Evolutionary conservation across 1,140 invertebrate genomes (phyloP), one percentile per base, ranked within the genome.

Genomic region (Hestina assimilis): DNA sequence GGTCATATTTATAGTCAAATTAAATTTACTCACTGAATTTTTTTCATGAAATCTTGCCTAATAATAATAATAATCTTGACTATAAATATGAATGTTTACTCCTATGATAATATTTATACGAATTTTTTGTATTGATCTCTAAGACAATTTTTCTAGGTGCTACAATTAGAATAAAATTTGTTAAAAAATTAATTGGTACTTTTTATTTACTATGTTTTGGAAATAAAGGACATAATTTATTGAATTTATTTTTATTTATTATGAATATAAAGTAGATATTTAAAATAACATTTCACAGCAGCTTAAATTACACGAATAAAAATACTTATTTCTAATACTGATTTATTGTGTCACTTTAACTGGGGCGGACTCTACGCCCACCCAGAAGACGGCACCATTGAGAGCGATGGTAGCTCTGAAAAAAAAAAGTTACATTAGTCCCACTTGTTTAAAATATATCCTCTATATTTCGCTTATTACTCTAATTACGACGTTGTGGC

Each of bases 301-400:
- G 38, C 24, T 50, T 47, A 21, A 50, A 42, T 51, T 21, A 57
- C 8, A 33, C 28, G 19, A 31, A 31, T 46, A 46, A 11, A 29
- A 51, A 45, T 35, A 35, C 41, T 26, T 53, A 54, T 29, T 46
- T 6, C 26, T 29, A 46, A n/a, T 29, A 29, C 2, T 7, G 4
- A 56, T 38, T 76, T 82, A 86, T 23, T 59, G 67, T 14, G 61
- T 56, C 2, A 88, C 77, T 75, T 79, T 84, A 38, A 88, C 67
- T 0, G 79, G 75, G 3, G 79, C 75, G 1, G 87, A 89, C 66
- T 85, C 75, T 3, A 83, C 72, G 20, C 83, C 89, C 0, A 89
- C 83, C 89, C 89, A 89, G 66, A 89, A 89, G 0, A 80, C 79
- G 1, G 81, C 83, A 0, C 85, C 83, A 52, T 86, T 89, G 29